phyloP scores from a whole-genome alignment of 2,797 vertebrate genomes.

The Gymnoscopelus microlampas region DNA sequence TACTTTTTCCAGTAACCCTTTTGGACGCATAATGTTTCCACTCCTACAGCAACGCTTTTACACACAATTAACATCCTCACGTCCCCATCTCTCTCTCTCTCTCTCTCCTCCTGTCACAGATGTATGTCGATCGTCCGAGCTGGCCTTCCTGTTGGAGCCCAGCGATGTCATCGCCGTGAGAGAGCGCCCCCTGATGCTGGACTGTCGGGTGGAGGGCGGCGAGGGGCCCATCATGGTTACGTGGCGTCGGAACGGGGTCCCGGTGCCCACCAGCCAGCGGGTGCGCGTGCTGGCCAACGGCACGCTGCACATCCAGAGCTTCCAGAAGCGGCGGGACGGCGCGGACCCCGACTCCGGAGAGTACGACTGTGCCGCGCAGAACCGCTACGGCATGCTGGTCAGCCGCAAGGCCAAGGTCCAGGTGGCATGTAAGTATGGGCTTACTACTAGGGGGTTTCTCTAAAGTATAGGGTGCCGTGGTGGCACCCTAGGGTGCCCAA shows the following conservation, averaged over 20 bases:
- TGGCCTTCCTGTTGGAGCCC: conserved; percentile 79
- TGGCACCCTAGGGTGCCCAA: no score
- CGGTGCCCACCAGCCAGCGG: conserved; percentile 53
- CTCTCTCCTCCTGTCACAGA: conserved; percentile 55
- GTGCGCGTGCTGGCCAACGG: conserved; percentile 71
- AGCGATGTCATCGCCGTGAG: conserved; percentile 78
- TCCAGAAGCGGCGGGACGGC: conserved; percentile 71
- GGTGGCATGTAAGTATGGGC: conserved; percentile 74
- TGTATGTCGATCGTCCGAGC: conserved; percentile 67
- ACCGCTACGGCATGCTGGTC: conserved; percentile 77
- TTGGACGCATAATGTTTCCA: no score
- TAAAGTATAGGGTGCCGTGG: no score
- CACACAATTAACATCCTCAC: no score
- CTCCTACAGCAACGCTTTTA: no score
- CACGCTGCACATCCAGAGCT: conserved; percentile 75
- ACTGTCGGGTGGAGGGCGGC: conserved; percentile 79
- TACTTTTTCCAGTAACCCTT: no score
- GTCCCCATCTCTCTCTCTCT: background rate
- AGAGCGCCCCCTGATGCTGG: conserved; percentile 72
- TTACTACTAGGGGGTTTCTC: no score
- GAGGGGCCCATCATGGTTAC: conserved; percentile 74
- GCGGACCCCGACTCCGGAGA: conserved; percentile 69
- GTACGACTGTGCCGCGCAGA: conserved; percentile 80
- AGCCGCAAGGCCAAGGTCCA: conserved; percentile 79
- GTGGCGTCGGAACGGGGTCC: conserved; percentile 75